These are phyloP conservation scores for Protodeltote pygarga DNA, from an alignment of 2,888 invertebrate genomes.

Conservation along the genomic window DNA sequence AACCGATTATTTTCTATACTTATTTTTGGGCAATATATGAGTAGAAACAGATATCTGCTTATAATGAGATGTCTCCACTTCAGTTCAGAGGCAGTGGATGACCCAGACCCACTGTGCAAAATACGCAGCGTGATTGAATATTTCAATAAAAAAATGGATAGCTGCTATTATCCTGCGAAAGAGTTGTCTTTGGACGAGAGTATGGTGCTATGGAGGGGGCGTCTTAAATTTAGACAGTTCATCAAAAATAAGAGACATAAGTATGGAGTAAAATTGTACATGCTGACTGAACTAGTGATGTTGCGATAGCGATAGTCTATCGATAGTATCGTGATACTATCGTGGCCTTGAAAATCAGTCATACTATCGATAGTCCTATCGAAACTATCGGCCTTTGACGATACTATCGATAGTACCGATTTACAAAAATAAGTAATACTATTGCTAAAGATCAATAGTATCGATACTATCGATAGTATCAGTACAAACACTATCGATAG, in stretches of 20 bases:
- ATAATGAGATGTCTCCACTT: constrained; percentile 41
- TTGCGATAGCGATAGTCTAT: too few relatives aligned
- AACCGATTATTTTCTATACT: constrained; percentile 33
- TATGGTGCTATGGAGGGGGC: constrained; percentile 33
- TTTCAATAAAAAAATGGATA: constrained; percentile 25
- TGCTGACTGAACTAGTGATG: constrained; percentile 35
- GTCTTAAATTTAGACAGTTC: constrained; percentile 17
- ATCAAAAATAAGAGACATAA: constrained; percentile 14
- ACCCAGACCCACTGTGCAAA: constrained; percentile 1
- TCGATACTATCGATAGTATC: too few relatives aligned
- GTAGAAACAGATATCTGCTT: constrained; percentile 46
- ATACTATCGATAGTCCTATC: too few relatives aligned
- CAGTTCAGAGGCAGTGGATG: constrained; percentile 11
- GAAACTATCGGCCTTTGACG: too few relatives aligned
- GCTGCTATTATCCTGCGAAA: constrained; percentile 34
- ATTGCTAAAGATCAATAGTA: too few relatives aligned
- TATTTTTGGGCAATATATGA: constrained; percentile 37
- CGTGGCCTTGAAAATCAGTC: too few relatives aligned
- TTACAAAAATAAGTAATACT: too few relatives aligned
- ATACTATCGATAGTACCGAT: too few relatives aligned
- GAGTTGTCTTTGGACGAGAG: constrained; percentile 35
- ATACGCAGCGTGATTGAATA: constrained; percentile 47
- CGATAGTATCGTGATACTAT: too few relatives aligned
- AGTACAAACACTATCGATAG: too few relatives aligned
- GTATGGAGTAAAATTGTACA: constrained; percentile 28